Conservation (phyloP, 92 coral and sea anemone genomes). For the Muricea muricata region DNA sequence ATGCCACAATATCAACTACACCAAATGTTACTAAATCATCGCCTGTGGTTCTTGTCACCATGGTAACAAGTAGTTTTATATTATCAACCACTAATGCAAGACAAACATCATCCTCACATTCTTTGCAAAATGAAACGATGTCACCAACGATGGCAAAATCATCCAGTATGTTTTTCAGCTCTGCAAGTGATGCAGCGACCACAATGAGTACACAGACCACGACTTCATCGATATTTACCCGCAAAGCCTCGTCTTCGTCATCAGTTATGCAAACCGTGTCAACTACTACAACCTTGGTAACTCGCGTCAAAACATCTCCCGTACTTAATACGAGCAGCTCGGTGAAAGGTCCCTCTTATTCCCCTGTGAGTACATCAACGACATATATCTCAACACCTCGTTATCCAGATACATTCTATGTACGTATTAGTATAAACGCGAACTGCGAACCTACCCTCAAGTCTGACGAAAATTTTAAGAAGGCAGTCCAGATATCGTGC, state of each 20-base stretch:
- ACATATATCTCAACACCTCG: not conserved
- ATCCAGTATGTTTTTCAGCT: not conserved
- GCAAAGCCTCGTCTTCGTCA: not conserved
- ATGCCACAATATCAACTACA: too few species aligned
- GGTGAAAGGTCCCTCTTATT: not conserved
- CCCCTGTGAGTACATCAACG: not conserved
- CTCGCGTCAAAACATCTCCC: not conserved
- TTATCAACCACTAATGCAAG: not conserved
- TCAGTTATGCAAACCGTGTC: not conserved
- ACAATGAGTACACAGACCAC: not conserved
- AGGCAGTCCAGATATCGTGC: constrained; percentile 26
- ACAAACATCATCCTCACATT: too few species aligned
- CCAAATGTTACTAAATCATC: not conserved
- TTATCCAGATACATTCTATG: not conserved
- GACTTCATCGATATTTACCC: not conserved
- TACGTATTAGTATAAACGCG: constrained; percentile 12
- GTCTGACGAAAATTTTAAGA: constrained; percentile 39
- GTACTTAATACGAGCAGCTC: not conserved
- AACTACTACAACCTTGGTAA: not conserved
- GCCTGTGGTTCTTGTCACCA: not conserved
- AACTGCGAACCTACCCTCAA: not conserved
- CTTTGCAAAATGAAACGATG: not conserved
- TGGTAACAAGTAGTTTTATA: not conserved
- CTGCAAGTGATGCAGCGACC: not conserved
- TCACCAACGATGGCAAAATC: not conserved